Conservation (phyloP, 2,888 invertebrate genomes). For the Pseudococcus viburni region DNA sequence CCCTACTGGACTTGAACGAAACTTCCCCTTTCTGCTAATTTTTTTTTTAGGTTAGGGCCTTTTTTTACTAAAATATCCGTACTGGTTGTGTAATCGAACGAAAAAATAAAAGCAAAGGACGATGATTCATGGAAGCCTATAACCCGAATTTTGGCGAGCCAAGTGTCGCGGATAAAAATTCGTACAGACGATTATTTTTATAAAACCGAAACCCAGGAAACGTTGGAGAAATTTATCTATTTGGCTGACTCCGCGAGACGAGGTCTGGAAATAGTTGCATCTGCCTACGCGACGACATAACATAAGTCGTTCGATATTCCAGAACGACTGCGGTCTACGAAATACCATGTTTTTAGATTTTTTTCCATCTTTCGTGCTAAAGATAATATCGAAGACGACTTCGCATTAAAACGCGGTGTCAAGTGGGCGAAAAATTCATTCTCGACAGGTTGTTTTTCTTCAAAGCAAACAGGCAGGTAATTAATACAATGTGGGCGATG, state of each 20-base stretch:
- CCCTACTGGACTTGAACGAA: too few relatives aligned
- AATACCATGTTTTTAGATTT: neutral
- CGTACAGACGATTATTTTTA: constrained; percentile 10
- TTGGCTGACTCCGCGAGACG: neutral
- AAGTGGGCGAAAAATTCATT: constrained; percentile 26
- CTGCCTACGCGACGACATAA: constrained; percentile 27
- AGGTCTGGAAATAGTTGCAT: constrained; percentile 38
- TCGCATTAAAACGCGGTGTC: neutral
- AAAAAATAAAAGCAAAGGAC: neutral
- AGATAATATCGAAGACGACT: constrained; percentile 22
- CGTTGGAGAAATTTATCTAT: constrained; percentile 19
- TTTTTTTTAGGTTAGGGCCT: too few relatives aligned
- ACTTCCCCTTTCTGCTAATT: too few relatives aligned
- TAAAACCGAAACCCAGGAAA: neutral
- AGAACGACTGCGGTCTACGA: neutral
- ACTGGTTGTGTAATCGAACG: neutral
- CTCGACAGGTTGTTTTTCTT: neutral
- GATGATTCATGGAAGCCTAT: neutral
- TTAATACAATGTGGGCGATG: constrained; percentile 41
- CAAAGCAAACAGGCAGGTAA: neutral
- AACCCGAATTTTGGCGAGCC: neutral
- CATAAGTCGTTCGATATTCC: constrained; percentile 40
- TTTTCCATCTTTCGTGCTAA: neutral
- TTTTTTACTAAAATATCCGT: too few relatives aligned
- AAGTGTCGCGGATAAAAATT: neutral